Evolutionary conservation across 2,113 vertebrate species (phyloP).

Genomic region (Thymallus thymallus): DNA sequence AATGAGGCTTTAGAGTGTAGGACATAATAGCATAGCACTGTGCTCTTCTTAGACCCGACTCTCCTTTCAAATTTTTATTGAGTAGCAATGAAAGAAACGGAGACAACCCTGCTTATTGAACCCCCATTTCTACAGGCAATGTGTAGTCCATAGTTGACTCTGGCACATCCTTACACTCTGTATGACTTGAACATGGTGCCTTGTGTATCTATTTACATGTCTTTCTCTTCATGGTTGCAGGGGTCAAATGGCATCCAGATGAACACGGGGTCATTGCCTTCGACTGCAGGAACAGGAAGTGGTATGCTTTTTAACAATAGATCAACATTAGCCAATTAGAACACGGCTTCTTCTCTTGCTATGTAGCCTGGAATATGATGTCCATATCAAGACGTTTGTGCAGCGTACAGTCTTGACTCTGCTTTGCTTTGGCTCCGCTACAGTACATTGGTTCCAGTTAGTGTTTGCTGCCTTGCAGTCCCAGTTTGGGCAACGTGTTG

Average conservation of each 20-base stretch:
- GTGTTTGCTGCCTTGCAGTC: neutral
- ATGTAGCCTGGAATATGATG: neutral
- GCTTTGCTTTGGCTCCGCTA: neutral
- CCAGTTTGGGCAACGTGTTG: neutral
- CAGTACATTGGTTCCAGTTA: neutral
- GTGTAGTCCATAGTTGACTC: neutral
- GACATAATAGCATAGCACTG: no score
- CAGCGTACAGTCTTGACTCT: no score
- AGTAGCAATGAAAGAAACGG: neutral
- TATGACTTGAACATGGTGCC: neutral
- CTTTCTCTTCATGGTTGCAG: slow-evolving; percentile 61
- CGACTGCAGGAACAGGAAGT: slow-evolving; percentile 98
- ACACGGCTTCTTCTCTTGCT: neutral
- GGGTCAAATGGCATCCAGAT: slow-evolving; percentile 97
- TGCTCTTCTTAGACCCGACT: no score
- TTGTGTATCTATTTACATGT: neutral
- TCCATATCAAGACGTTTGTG: neutral
- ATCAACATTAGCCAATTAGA: neutral
- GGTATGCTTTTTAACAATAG: slow-evolving; percentile 70
- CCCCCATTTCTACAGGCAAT: neutral
- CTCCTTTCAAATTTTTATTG: no score
- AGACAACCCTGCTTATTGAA: neutral
- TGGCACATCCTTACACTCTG: neutral
- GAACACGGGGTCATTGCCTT: slow-evolving; percentile 97
- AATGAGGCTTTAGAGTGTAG: no score